phyloP scores from a whole-genome alignment of 2,113 vertebrate species.

The Thryonomys swinderianus region DNA sequence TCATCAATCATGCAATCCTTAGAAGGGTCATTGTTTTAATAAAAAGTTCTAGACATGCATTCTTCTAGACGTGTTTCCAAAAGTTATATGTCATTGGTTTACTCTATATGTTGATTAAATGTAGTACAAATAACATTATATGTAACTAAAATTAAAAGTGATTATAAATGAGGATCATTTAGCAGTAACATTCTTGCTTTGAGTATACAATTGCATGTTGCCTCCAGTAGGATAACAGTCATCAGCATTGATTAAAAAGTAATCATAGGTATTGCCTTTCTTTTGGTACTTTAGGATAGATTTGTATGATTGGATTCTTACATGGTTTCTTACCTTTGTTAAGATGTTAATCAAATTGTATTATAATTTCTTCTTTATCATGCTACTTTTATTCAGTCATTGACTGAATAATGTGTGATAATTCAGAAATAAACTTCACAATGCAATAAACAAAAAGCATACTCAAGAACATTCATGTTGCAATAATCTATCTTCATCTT shows the following conservation, averaged over 20 bases:
- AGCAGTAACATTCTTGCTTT: neutral
- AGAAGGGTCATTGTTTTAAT: neutral
- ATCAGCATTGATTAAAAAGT: neutral
- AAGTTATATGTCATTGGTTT: neutral
- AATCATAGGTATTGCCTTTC: neutral
- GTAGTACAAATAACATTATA: neutral
- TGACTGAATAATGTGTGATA: neutral
- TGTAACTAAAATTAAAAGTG: neutral
- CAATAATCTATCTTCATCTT: neutral
- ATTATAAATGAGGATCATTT: neutral
- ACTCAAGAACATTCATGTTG: neutral
- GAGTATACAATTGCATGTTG: neutral
- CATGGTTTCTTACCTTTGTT: neutral
- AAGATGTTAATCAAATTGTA: neutral
- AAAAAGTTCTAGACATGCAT: neutral
- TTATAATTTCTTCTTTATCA: neutral
- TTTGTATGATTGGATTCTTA: neutral
- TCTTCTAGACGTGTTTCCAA: neutral
- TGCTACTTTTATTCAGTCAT: neutral
- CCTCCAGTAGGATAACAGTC: neutral
- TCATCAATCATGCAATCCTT: neutral
- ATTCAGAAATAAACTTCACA: slow-evolving; percentile 23
- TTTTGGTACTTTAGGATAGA: neutral
- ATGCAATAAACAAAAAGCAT: neutral
- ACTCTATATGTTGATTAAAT: neutral